Percentiles rank a stretch among this genome's conserved stretches.
phyloP scores from a whole-genome alignment of 2,888 invertebrate genomes.

The Yponomeuta sedellus region DNA sequence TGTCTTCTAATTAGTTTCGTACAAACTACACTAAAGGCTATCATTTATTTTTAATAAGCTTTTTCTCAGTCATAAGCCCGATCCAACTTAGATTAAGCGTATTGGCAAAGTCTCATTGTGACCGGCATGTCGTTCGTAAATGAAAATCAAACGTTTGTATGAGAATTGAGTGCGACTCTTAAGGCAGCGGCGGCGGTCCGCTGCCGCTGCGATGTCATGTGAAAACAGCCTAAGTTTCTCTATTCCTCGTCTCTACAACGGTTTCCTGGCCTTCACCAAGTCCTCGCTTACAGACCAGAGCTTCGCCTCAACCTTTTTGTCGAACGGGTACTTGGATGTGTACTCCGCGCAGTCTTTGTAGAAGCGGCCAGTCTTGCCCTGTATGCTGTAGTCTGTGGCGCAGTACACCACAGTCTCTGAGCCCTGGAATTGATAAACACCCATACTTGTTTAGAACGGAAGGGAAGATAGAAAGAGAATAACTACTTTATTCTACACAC shows the following conservation, averaged over 20 bases:
- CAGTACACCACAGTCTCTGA: slow-evolving; percentile 87
- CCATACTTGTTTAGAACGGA: not conserved
- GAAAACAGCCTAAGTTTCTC: too few species aligned
- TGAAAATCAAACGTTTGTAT: too few species aligned
- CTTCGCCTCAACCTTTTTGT: slow-evolving; percentile 77
- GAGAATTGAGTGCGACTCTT: too few species aligned
- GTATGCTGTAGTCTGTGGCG: slow-evolving; percentile 78
- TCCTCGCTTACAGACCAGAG: slow-evolving; percentile 84
- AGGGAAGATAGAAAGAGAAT: not conserved
- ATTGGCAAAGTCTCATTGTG: too few species aligned
- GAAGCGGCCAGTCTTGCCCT: slow-evolving; percentile 81
- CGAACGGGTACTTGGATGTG: slow-evolving; percentile 77
- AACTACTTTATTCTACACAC: not conserved
- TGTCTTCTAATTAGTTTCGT: too few species aligned
- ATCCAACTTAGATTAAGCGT: too few species aligned
- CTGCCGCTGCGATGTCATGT: too few species aligned
- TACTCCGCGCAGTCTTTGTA: slow-evolving; percentile 85
- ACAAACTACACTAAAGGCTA: too few species aligned
- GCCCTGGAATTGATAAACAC: slow-evolving; percentile 75
- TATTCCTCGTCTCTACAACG: slow-evolving; percentile 21
- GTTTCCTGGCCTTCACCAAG: slow-evolving; percentile 60
- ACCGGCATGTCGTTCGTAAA: too few species aligned
- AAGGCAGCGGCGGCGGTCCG: too few species aligned
- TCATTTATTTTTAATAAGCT: too few species aligned
- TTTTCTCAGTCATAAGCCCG: too few species aligned